Evolutionary conservation across 2,797 vertebrate species (phyloP), one percentile per base, ranked within the genome.

Genomic region (Geotrypetes seraphini): DNA sequence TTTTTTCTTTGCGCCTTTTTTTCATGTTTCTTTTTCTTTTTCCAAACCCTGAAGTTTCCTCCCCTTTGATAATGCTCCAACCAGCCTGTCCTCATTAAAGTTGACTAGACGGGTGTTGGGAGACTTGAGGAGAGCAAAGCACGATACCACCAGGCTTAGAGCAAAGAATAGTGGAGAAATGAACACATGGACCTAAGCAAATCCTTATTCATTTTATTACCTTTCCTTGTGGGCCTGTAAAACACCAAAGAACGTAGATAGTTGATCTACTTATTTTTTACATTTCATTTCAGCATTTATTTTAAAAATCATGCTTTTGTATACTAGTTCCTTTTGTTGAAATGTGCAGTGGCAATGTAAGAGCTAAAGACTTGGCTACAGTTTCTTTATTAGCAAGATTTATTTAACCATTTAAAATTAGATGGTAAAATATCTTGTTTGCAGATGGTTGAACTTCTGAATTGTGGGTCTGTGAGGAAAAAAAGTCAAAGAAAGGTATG

Each of bases 281-380:
- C n/a, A n/a, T n/a, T n/a, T n/a, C n/a, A n/a, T 52, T 46, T 25
- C 33, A 53, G 39, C 19, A 9, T 16, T 81, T 82, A 79, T 78
- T 81, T 82, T 70, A 69, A 69, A 46, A 78, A 63, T 69, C 53
- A 47, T 69, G 68, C 71, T 40, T 75, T 63, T 70, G 12, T 56
- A 6, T 54, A 32, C 37, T 48, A 44, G 37, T 48, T 44, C 57
- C 40, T 69, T 74, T 70, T 72, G 60, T 48, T 65, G 1, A 4
- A 38, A 33, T 53, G 36, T 55, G 53, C 52, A 52, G 41, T 66
- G 43, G 65, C 52, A 63, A 46, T 57, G n/a, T 56, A 73, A 75
- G 64, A 47, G 36, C 66, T 40, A 50, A 66, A 46, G 29, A 44
- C 60, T 57, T 63, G 38, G 65, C 44, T 68, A 61, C 56, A 57